phyloP scores from a whole-genome alignment of 2,113 vertebrate species.

The Amblyornis subalaris region DNA sequence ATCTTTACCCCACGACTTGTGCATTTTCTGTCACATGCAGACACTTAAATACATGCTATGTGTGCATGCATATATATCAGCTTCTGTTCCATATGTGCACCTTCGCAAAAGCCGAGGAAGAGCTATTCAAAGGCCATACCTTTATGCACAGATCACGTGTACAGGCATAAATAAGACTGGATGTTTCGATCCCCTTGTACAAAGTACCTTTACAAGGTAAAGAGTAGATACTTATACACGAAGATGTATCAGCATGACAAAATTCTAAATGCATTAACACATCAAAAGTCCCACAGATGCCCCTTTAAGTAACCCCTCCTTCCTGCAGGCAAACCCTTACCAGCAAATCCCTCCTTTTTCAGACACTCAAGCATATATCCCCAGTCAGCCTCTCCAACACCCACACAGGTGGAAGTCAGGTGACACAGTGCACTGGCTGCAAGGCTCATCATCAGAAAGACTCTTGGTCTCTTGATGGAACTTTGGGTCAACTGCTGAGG shows the following conservation, averaged over 20 bases:
- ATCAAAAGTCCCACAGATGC: background rate
- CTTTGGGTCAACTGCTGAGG: background rate
- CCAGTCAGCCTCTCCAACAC: background rate
- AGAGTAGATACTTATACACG: background rate
- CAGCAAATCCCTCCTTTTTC: background rate
- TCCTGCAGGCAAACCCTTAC: background rate
- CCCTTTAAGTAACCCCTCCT: background rate
- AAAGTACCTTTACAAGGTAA: background rate
- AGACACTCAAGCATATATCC: background rate
- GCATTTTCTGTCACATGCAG: background rate
- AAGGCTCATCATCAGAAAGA: background rate
- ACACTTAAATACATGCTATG: background rate
- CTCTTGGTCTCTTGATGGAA: background rate
- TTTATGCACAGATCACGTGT: background rate
- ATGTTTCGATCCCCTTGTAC: background rate
- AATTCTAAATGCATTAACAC: background rate
- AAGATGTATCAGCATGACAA: background rate
- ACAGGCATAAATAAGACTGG: background rate
- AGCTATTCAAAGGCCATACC: background rate
- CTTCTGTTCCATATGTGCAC: background rate
- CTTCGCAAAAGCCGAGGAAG: background rate
- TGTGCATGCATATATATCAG: background rate
- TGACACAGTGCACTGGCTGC: background rate
- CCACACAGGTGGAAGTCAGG: background rate
- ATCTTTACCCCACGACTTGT: accelerated